Conservation (phyloP, 1,140 invertebrate species). For the Pseudomyrmex concolor region DNA sequence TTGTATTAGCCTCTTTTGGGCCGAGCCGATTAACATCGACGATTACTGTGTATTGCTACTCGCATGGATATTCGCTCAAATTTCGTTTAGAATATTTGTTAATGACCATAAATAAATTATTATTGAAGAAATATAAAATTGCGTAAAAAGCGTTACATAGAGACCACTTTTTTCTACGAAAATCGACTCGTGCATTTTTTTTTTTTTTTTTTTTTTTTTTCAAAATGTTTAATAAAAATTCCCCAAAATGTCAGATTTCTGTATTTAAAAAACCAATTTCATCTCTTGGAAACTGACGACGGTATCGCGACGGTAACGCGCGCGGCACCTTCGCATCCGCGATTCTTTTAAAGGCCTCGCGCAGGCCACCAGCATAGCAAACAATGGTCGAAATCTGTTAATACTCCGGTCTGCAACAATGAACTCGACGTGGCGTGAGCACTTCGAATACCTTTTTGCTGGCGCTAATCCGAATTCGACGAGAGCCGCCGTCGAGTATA, state of each 20-base stretch:
- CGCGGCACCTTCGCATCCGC: conserved; percentile 65
- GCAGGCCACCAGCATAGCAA: conserved; percentile 57
- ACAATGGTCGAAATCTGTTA: conserved; percentile 80
- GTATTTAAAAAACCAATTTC: not conserved
- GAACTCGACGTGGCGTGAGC: conserved; percentile 74
- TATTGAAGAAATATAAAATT: too few species aligned
- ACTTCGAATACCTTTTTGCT: conserved; percentile 78
- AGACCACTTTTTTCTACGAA: too few species aligned
- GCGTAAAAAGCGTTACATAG: too few species aligned
- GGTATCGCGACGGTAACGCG: conserved; percentile 57
- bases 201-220: too few species aligned
- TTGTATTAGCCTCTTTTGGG: conserved; percentile 33
- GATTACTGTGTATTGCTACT: not conserved
- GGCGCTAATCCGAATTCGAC: conserved; percentile 79
- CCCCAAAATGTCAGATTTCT: too few species aligned
- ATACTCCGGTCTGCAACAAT: conserved; percentile 75
- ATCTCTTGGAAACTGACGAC: not conserved
- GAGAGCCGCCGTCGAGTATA: conserved; percentile 71
- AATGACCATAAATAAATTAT: too few species aligned
- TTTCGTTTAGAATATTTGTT: too few species aligned
- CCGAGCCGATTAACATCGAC: conserved; percentile 31
- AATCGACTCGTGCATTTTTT: too few species aligned
- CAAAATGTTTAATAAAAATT: not conserved
- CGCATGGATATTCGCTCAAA: too few species aligned
- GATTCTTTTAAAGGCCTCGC: conserved; percentile 61